Conservation (phyloP, 2,888 invertebrate genomes). For the Coelopa pilipes region DNA sequence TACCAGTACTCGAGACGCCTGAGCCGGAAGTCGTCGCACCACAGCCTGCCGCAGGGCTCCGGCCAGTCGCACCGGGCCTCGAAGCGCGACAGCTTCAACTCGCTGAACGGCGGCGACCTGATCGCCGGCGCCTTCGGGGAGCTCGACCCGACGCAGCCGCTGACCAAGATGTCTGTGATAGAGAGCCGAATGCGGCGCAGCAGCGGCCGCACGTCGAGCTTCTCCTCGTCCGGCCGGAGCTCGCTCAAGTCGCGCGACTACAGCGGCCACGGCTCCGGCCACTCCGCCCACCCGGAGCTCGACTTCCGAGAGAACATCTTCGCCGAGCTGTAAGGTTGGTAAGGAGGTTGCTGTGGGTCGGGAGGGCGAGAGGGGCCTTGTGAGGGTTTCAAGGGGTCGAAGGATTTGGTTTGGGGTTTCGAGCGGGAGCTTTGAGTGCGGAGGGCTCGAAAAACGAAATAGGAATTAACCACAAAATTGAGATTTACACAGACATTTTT, state of each 20-base stretch:
- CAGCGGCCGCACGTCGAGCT: slow-evolving; percentile 58
- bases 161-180: slow-evolving; percentile 64
- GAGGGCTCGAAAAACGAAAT: background rate
- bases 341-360: background rate
- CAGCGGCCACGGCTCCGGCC: slow-evolving; percentile 58
- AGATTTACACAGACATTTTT: background rate
- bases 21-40: slow-evolving; percentile 61
- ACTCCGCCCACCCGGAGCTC: slow-evolving; percentile 63
- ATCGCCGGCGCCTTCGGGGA: slow-evolving; percentile 64
- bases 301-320: slow-evolving; percentile 66
- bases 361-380: background rate
- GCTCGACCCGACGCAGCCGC: slow-evolving; percentile 62
- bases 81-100: slow-evolving; percentile 64
- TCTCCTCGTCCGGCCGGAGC: slow-evolving; percentile 62
- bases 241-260: slow-evolving; percentile 65
- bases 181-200: slow-evolving; percentile 62
- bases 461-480: background rate
- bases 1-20: slow-evolving; percentile 62
- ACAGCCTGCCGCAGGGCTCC: slow-evolving; percentile 38
- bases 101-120: slow-evolving; percentile 60
- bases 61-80: slow-evolving; percentile 47
- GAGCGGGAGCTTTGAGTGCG: too few relatives aligned
- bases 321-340: slow-evolving; percentile 60
- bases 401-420: background rate
- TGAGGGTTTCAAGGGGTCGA: background rate